phyloP scores from a whole-genome alignment of 2,888 invertebrate species.

The Eurois occulta region DNA sequence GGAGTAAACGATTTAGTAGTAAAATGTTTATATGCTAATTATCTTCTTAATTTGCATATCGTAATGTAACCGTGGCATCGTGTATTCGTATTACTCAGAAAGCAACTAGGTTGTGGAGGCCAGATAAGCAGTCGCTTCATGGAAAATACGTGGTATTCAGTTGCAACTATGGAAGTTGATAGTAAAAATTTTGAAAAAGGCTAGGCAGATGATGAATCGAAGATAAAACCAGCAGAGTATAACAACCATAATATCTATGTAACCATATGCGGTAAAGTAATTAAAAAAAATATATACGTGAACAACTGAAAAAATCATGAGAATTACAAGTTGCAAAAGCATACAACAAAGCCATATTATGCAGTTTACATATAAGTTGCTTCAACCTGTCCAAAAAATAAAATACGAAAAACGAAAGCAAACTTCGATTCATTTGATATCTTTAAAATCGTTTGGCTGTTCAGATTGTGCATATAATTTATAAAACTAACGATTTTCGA shows the following conservation, averaged over 20 bases:
- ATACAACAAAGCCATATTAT: neutral
- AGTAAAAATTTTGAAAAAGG: too few relatives aligned
- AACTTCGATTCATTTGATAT: slow-evolving; percentile 15
- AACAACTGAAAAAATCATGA: neutral
- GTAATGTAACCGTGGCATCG: neutral
- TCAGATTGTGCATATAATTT: slow-evolving; percentile 38
- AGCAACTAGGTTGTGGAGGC: neutral
- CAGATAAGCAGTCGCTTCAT: neutral
- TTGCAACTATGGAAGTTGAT: neutral
- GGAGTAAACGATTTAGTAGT: slow-evolving; percentile 3
- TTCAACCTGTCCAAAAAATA: neutral
- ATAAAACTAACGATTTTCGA: slow-evolving; percentile 31
- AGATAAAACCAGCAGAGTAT: neutral
- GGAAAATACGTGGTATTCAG: neutral
- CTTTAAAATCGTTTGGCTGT: slow-evolving; percentile 26
- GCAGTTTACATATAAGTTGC: neutral
- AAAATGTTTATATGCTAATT: neutral
- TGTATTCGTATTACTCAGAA: neutral
- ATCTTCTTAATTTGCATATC: neutral
- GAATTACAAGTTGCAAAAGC: neutral
- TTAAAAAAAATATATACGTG: neutral
- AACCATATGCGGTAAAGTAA: neutral
- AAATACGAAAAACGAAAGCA: slow-evolving; percentile 15
- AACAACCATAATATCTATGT: neutral
- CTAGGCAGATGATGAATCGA: neutral